phyloP scores from a whole-genome alignment of 2,797 vertebrate genomes.

The Chelmon rostratus region DNA sequence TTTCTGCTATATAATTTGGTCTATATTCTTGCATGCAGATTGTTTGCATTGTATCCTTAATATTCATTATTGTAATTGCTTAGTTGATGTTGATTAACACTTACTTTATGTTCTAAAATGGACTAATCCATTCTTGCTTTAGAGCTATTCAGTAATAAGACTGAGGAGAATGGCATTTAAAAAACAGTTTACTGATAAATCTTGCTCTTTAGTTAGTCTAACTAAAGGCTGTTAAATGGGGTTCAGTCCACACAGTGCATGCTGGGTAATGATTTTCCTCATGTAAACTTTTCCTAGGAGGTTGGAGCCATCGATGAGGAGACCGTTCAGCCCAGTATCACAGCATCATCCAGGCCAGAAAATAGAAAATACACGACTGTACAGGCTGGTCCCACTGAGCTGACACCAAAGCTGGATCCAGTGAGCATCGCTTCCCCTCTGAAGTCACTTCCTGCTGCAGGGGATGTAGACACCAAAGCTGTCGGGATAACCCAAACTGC shows the following conservation, averaged over 20 bases:
- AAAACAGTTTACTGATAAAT: background rate
- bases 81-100: background rate
- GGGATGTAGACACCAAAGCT: constrained; percentile 6
- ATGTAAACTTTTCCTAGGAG: constrained; percentile 47
- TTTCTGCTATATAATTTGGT: background rate
- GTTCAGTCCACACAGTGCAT: background rate
- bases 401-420: constrained; percentile 25
- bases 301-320: constrained; percentile 28
- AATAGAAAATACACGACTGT: background rate
- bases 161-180: background rate
- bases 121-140: background rate
- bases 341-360: constrained; percentile 34
- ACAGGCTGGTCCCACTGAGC: constrained; percentile 15
- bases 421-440: constrained; percentile 16
- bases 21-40: background rate
- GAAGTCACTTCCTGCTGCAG: background rate
- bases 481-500: background rate
- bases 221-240: background rate
- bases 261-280: constrained; percentile 21
- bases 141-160: background rate
- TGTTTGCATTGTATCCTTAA: background rate
- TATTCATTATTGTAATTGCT: background rate
- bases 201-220: background rate
- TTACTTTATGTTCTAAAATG: background rate
- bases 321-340: constrained; percentile 22